Conservation (phyloP, 2,888 invertebrate genomes). For the Leucania comma region DNA sequence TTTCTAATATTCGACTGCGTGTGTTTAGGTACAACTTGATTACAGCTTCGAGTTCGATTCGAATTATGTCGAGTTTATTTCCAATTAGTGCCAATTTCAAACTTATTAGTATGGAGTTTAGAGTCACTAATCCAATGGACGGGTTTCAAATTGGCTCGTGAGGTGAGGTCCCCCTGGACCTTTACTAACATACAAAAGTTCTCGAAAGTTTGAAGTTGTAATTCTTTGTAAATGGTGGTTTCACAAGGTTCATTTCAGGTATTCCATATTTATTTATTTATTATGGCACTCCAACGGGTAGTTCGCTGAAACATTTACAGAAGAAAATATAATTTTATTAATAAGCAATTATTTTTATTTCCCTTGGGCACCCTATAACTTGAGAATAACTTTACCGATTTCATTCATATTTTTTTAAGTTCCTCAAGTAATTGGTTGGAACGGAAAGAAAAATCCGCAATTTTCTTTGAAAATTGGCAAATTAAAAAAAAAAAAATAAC, state of each 20-base stretch:
- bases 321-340: too few relatives aligned
- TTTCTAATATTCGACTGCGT: background rate
- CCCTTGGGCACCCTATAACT: too few relatives aligned
- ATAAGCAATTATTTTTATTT: too few relatives aligned
- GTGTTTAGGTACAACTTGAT: background rate
- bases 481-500: too few relatives aligned
- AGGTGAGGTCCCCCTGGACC: background rate
- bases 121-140: background rate
- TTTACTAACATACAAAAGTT: background rate
- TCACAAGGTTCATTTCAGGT: background rate
- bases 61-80: constrained; percentile 5
- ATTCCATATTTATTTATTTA: too few relatives aligned
- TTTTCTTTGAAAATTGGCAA: too few relatives aligned
- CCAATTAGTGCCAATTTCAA: background rate
- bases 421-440: too few relatives aligned
- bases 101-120: constrained; percentile 3
- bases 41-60: background rate
- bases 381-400: too few relatives aligned
- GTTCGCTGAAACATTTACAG: too few relatives aligned
- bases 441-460: too few relatives aligned
- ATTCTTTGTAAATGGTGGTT: background rate
- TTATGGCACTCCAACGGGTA: too few relatives aligned
- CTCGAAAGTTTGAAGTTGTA: background rate
- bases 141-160: background rate
- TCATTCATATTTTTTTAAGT: too few relatives aligned